These are phyloP conservation scores for Megaceryle torquata DNA, from an alignment of 2,113 vertebrate genomes.

Conservation along the genomic window DNA sequence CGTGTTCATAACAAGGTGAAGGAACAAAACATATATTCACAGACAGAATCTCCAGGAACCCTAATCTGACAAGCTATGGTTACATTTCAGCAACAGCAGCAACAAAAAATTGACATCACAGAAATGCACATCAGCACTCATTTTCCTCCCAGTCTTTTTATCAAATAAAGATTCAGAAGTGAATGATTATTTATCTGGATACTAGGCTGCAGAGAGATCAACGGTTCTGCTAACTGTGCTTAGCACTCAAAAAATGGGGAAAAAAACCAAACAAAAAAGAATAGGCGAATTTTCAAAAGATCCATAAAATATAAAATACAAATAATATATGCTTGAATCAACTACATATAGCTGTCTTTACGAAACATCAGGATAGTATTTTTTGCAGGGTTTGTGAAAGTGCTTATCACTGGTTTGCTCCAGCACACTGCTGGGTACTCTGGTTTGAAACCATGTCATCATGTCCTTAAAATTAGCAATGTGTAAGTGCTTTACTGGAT, in stretches of 20 bases:
- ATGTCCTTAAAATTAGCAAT: background rate
- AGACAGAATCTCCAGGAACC: background rate
- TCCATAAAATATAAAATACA: background rate
- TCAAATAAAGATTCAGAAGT: background rate
- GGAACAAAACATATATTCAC: background rate
- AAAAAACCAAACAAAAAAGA: background rate
- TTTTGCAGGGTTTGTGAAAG: background rate
- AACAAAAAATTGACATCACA: background rate
- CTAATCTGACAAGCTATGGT: background rate
- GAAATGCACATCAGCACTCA: background rate
- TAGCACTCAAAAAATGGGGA: background rate
- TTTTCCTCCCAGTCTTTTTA: background rate
- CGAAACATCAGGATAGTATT: background rate
- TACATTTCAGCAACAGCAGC: background rate
- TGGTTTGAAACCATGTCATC: constrained; percentile 11
- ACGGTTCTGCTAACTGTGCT: background rate
- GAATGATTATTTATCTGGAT: background rate
- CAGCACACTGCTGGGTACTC: background rate
- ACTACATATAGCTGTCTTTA: background rate
- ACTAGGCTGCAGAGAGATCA: background rate
- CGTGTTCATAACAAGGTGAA: background rate
- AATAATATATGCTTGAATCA: background rate
- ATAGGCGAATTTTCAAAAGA: background rate
- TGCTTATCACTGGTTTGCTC: background rate
- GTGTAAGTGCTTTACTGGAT: constrained; percentile 33